phyloP scores from a whole-genome alignment of 92 coral and sea anemone genomes.

The Actinernus sp. region DNA sequence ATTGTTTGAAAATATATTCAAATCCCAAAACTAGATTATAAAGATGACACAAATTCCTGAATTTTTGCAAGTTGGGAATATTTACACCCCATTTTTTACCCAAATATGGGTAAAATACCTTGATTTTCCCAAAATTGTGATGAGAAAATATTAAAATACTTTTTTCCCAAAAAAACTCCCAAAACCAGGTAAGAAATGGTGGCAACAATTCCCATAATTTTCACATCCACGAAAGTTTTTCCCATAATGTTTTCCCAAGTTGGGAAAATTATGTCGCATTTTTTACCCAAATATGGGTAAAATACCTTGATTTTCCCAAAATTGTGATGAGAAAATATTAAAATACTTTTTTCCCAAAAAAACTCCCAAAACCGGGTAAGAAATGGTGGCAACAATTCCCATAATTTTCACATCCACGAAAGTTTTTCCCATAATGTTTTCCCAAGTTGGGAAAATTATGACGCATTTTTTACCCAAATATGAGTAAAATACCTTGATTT shows the following conservation, averaged over 20 bases:
- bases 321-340: not conserved
- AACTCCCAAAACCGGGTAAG: not conserved
- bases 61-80: not conserved
- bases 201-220: conserved; percentile 10
- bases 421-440: no score
- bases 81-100: not conserved
- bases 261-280: not conserved
- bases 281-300: not conserved
- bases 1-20: not conserved
- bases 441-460: not conserved
- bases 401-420: not conserved
- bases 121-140: conserved; percentile 5
- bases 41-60: not conserved
- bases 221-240: conserved; percentile 11
- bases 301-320: conserved; percentile 25
- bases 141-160: not conserved
- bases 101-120: not conserved
- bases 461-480: not conserved
- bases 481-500: not conserved
- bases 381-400: not conserved
- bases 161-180: not conserved
- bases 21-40: not conserved
- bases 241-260: not conserved
- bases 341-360: not conserved
- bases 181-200: not conserved